A percentile compares a stretch with the other conserved stretches of the same genome.
These are phyloP conservation scores for Platalea minor DNA, from an alignment of 2,797 vertebrate genomes.

Conservation along the genomic window DNA sequence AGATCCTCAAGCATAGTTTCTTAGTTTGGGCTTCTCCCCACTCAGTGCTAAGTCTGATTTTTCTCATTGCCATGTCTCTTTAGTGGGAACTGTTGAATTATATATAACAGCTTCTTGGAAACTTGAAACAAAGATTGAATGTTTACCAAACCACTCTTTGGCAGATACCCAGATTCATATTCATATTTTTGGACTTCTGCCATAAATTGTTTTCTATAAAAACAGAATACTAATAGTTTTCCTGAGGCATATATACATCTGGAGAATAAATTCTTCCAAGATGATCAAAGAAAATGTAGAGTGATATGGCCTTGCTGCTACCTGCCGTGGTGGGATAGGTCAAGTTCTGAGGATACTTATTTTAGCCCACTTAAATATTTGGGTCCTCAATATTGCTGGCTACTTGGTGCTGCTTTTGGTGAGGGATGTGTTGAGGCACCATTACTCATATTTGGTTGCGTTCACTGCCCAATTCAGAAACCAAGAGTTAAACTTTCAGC, in stretches of 20 bases:
- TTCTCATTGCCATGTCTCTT: neutral
- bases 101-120: conserved; percentile 10
- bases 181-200: neutral
- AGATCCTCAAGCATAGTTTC: neutral
- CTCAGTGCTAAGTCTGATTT: neutral
- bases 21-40: neutral
- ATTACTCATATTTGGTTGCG: neutral
- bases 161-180: neutral
- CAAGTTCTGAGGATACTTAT: neutral
- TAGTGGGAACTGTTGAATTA: conserved; percentile 1
- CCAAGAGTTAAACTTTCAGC: neutral
- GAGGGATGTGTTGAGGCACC: neutral
- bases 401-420: neutral
- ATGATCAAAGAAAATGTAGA: neutral
- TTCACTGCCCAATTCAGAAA: neutral
- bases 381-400: neutral
- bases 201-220: conserved; percentile 4
- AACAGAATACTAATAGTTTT: neutral
- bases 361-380: neutral
- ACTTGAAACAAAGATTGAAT: conserved; percentile 15
- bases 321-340: neutral
- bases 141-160: conserved; percentile 7
- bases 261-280: neutral
- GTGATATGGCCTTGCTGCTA: neutral
- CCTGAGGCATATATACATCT: neutral